Percentiles rank a stretch among this genome's conserved stretches.
phyloP scores from a whole-genome alignment of 2,113 vertebrate genomes.

The Rhabdornis inornatus region DNA sequence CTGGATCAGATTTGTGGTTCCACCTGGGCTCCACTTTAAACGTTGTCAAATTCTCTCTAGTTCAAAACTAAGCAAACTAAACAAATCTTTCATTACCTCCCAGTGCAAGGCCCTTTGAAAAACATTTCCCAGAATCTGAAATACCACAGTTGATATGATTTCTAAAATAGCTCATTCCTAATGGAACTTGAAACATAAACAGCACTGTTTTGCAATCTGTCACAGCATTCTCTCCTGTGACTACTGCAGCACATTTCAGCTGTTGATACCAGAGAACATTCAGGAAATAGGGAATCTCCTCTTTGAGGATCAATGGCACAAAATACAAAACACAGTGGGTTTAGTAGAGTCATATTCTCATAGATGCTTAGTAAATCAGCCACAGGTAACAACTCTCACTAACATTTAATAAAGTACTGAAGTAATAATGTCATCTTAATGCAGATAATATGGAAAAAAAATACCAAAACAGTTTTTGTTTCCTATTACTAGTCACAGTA shows the following conservation, averaged over 20 bases:
- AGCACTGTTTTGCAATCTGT: not conserved
- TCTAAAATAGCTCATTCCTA: not conserved
- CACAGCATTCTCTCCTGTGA: not conserved
- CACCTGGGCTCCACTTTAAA: not conserved
- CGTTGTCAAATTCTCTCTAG: not conserved
- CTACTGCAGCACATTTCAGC: not conserved
- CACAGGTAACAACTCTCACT: not conserved
- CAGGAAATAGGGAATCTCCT: not conserved
- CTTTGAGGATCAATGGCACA: not conserved
- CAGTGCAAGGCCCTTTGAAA: not conserved
- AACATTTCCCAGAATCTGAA: constrained; percentile 4
- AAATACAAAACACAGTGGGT: not conserved
- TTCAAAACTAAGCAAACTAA: not conserved
- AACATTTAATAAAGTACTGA: not conserved
- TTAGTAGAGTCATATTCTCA: not conserved
- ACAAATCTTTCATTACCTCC: not conserved
- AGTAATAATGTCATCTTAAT: not conserved
- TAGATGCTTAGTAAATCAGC: not conserved
- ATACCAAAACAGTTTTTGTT: not conserved
- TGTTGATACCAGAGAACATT: not conserved
- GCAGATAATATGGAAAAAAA: not conserved
- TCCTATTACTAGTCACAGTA: not conserved
- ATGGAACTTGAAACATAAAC: not conserved
- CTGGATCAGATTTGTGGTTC: not conserved
- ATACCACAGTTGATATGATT: not conserved